Percentiles rank a stretch among this genome's conserved stretches.
Conservation (phyloP, 92 coral and sea anemone species). For the Zoanthus sociatus region DNA sequence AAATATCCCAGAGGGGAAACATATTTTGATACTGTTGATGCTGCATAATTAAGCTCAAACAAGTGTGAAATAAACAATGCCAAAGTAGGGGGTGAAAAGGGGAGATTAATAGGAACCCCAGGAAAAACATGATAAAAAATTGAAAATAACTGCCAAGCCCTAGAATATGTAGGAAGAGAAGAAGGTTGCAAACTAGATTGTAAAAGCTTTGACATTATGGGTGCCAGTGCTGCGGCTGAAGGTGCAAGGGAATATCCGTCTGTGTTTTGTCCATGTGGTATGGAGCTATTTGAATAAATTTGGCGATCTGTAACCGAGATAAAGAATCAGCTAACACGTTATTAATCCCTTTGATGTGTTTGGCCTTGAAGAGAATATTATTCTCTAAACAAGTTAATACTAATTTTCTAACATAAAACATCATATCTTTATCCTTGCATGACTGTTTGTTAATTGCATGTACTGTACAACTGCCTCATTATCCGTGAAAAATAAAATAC, state of each 20-base stretch:
- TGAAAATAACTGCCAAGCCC: constrained; percentile 44
- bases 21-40: constrained; percentile 63
- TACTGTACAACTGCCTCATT: constrained; percentile 45
- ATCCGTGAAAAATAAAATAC: constrained; percentile 56
- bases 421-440: constrained; percentile 36
- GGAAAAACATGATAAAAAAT: background rate
- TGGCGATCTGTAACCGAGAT: constrained; percentile 63
- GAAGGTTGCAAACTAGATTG: constrained; percentile 12
- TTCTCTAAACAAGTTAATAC: constrained; percentile 47
- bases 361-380: constrained; percentile 51
- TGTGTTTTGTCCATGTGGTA: background rate
- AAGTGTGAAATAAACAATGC: constrained; percentile 70
- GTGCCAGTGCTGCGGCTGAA: background rate
- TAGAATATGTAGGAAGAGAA: background rate
- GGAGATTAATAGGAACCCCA: background rate
- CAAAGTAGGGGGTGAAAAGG: constrained; percentile 58
- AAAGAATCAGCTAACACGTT: constrained; percentile 40
- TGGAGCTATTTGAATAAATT: background rate
- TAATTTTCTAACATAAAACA: constrained; percentile 30
- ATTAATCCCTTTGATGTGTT: constrained; percentile 40
- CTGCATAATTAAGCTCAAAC: constrained; percentile 64
- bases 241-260: constrained; percentile 4
- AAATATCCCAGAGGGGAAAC: constrained; percentile 64
- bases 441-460: constrained; percentile 57
- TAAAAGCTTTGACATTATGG: background rate